Evolutionary conservation across 2,113 vertebrate genomes (phyloP), one percentile per base, ranked within the genome.

Genomic region (Podarcis cretensis): DNA sequence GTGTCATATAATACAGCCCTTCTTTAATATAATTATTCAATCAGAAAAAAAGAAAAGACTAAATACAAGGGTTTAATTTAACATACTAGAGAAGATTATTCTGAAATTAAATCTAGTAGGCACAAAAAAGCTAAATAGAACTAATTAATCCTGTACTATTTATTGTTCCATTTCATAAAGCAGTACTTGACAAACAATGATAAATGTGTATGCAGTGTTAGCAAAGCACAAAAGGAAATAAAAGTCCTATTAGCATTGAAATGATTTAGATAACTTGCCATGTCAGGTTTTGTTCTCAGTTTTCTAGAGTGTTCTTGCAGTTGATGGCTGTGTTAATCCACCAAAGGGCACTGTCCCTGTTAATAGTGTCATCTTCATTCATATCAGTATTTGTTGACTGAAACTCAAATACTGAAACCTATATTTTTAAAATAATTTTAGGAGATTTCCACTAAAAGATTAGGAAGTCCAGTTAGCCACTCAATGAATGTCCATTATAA

Each of bases 121-220:
- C 20, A 30, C 4, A 85, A 59, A 54, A 87, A 79, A 86, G 37
- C 40, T 57, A 66, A 57, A 83, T 21, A 84, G 32, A 48, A 82
- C 83, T 76, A 90, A 89, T 87, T 83, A 63, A 80, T 84, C 9
- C 37, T 88, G 30, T 86, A 5, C 82, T 91, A 85, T 78, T 12
- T 77, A 74, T 83, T 88, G 25, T 84, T 89, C 76, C 71, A 30
- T 54, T 23, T 79, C 66, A 48, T 63, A 89, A 40, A 80, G 7
- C 6, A 5, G 66, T 27, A 87, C 57, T 48, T 65, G 13, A 20
- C 73, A 83, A 86, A 88, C 48, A 87, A 1, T 74, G 83, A 23
- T 25, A 84, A 81, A 89, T 88, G n/a, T 43, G 73, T 1, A 57
- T 90, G 89, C 30, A 40, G 85, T 83, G 23, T 1, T 83, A 85